Evolutionary conservation across 2,113 vertebrate species (phyloP).

Genomic region (Ptyas mucosa): DNA sequence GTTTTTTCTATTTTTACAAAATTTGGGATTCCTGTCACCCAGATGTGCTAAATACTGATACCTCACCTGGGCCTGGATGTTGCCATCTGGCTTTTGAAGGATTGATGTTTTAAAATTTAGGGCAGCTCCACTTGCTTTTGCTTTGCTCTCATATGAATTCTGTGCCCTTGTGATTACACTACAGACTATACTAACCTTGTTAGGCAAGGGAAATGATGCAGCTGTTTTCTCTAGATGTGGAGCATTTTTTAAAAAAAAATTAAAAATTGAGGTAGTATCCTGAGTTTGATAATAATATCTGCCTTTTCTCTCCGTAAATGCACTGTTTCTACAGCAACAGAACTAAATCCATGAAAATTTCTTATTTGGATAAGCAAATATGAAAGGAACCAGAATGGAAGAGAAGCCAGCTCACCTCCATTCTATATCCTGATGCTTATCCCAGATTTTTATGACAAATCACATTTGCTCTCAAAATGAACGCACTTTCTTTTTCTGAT

Average conservation of each 20-base stretch:
- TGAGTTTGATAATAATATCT: background rate
- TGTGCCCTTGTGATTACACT: background rate
- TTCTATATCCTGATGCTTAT: background rate
- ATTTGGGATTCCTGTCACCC: background rate
- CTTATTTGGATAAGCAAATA: background rate
- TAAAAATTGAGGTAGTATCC: background rate
- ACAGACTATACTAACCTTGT: background rate
- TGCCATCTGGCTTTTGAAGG: background rate
- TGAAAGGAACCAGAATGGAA: background rate
- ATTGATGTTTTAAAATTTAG: background rate
- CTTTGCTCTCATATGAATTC: background rate
- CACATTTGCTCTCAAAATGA: background rate
- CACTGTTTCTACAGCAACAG: background rate
- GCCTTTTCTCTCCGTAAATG: background rate
- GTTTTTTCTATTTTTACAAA: background rate
- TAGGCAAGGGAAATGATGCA: background rate
- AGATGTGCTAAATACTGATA: background rate
- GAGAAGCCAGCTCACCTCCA: background rate
- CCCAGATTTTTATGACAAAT: background rate
- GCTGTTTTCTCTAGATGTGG: no score
- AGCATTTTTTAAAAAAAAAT: background rate
- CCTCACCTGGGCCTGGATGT: background rate
- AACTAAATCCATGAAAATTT: background rate
- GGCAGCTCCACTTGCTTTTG: background rate
- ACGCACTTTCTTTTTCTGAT: conserved; percentile 24